Evolutionary conservation across 2,888 invertebrate genomes (phyloP).

Genomic region (Pycnomerus fuliginosus): DNA sequence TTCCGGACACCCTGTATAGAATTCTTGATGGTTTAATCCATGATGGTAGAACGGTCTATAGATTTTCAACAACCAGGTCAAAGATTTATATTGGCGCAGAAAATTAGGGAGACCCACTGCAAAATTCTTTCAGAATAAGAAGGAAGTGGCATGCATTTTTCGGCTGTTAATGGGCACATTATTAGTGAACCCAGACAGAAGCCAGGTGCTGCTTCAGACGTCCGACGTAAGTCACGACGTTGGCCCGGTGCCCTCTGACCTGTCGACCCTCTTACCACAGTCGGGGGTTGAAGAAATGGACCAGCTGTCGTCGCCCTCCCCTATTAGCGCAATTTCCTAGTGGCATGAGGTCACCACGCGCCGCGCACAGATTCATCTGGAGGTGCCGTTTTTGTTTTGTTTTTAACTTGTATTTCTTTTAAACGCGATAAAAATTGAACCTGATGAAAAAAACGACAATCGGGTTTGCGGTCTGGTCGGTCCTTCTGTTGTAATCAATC

Average conservation of each 20-base stretch:
- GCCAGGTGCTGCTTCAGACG: conserved; percentile 45
- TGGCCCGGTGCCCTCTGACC: conserved; percentile 36
- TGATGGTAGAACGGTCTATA: too few relatives aligned
- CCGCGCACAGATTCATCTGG: too few relatives aligned
- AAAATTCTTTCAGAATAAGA: too few relatives aligned
- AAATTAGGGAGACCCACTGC: not conserved
- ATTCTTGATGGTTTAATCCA: too few relatives aligned
- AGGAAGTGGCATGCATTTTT: conserved; percentile 18
- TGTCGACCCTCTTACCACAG: conserved; percentile 24
- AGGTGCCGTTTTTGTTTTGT: too few relatives aligned
- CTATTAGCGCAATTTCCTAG: conserved; percentile 11
- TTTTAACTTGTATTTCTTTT: too few relatives aligned
- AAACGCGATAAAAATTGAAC: too few relatives aligned
- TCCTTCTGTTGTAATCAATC: conserved; percentile 23
- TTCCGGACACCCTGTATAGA: too few relatives aligned
- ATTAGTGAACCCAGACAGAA: conserved; percentile 30
- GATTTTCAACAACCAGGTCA: too few relatives aligned
- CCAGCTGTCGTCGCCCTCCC: conserved; percentile 35
- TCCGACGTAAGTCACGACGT: conserved; percentile 42
- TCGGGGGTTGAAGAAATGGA: conserved; percentile 31
- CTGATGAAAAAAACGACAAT: conserved; percentile 12
- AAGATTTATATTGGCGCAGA: too few relatives aligned
- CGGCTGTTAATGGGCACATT: conserved; percentile 20
- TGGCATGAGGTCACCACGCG: conserved; percentile 37
- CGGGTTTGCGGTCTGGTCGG: conserved; percentile 20